Base-by-base conservation (phyloP, 2,113 vertebrate species). In the Callopanchax toddi region DNA sequence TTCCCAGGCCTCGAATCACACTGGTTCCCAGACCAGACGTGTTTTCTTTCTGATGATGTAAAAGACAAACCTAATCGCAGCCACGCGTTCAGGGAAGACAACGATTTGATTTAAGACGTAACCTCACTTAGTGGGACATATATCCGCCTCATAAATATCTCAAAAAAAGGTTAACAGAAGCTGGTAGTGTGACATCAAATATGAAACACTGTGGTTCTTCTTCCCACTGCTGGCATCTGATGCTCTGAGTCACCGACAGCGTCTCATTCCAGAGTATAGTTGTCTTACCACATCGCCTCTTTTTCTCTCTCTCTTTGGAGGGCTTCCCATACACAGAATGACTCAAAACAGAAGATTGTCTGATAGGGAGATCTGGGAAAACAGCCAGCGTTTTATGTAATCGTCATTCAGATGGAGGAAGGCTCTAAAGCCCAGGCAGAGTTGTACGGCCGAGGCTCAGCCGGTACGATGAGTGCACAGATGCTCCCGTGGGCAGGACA, bases 201-300 rank as follows among this genome's bases (percentile, higher is more conserved):
- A 42, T 74, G 36, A 45, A 78, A 64, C 13, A 25, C 44, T n/a
- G 62, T 32, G 22, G 18, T 62, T 74, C 52, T 63, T 49, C 50
- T 56, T 60, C 60, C 56, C 53, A 67, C 67, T 62, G 34, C 62
- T 71, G 65, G 62, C 56, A 52, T 57, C 51, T 67, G 65, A 68
- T 51, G 52, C 49, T 55, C 29, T 86, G 76, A 86, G 44, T 80
- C 71, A 80, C 22, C 11, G 32, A 46, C 20, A 37, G 45, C 11
- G 18, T 57, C 53, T 81, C 71, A 71, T 70, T 57, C 51, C 60
- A 45, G 67, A 48, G 70, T 65, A 23, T 39, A 74, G 65, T 44
- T 21, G 63, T 66, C 76, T 72, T 1, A 80, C 50, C 46, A 36
- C 57, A 46, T 44, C 15, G 40, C 55, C 44, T 29, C n/a, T 67